phyloP scores from a whole-genome alignment of 2,797 vertebrate genomes.

The Gobionotothen gibberifrons region DNA sequence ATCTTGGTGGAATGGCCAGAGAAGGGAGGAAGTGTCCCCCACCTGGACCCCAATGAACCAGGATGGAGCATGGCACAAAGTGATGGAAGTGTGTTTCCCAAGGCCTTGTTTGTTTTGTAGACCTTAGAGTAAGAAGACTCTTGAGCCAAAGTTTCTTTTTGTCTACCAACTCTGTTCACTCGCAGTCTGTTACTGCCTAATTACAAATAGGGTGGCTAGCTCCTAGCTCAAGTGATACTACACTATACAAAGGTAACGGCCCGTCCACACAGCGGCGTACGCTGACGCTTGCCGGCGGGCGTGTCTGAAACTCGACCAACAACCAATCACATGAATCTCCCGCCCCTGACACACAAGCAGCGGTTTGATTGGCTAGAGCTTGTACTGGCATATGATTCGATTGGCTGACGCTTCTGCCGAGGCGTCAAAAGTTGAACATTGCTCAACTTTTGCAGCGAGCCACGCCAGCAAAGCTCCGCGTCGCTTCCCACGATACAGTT shows the following conservation, averaged over 20 bases:
- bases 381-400: too few relatives aligned
- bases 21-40: slow-evolving; percentile 79
- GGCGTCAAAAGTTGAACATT: too few relatives aligned
- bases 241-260: slow-evolving; percentile 15
- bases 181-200: slow-evolving; percentile 26
- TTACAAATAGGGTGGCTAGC: slow-evolving; percentile 22
- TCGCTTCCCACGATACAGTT: too few relatives aligned
- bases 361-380: too few relatives aligned
- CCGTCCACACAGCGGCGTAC: too few relatives aligned
- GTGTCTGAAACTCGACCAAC: too few relatives aligned
- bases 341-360: too few relatives aligned
- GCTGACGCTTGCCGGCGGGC: too few relatives aligned
- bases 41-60: slow-evolving; percentile 50
- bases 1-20: slow-evolving; percentile 79
- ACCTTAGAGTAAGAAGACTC: slow-evolving; percentile 8
- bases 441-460: too few relatives aligned
- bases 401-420: too few relatives aligned
- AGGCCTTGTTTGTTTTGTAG: slow-evolving; percentile 30
- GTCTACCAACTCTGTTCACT: slow-evolving; percentile 31
- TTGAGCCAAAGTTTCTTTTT: slow-evolving; percentile 19
- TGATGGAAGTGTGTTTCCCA: slow-evolving; percentile 61
- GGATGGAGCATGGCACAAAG: slow-evolving; percentile 43
- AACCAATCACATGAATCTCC: too few relatives aligned
- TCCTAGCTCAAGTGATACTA: slow-evolving; percentile 33
- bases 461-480: too few relatives aligned